Percentiles rank a stretch among this genome's conserved stretches.
These are phyloP conservation scores for Sitophilus oryzae DNA, from an alignment of 1,140 invertebrate genomes.

Conservation along the genomic window DNA sequence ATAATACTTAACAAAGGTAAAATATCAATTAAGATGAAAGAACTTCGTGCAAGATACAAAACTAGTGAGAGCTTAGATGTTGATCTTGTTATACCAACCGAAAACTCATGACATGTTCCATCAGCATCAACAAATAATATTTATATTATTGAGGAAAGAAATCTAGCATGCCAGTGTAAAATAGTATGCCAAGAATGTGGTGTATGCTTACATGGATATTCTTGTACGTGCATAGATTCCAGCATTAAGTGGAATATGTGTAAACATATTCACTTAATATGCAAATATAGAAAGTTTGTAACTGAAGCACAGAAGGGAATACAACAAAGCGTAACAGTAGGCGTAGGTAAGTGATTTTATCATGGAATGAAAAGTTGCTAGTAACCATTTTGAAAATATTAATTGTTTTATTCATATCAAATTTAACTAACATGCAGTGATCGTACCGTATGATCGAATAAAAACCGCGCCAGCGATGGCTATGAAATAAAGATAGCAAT, in stretches of 20 bases:
- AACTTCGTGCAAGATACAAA: constrained; percentile 10
- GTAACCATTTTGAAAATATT: no score
- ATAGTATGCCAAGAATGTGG: constrained; percentile 18
- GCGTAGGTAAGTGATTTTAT: no score
- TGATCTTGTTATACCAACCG: constrained; percentile 1
- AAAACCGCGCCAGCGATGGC: no score
- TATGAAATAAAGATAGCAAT: no score
- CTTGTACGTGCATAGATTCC: constrained; percentile 21
- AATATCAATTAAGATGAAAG: constrained; percentile 12
- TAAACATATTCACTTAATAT: constrained; percentile 28
- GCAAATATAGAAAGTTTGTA: no score
- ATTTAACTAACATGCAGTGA: no score
- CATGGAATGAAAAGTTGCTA: no score
- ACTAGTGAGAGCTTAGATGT: not conserved
- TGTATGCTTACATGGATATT: constrained; percentile 23
- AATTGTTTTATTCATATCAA: no score
- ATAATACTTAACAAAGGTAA: constrained; percentile 16
- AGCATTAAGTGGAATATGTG: constrained; percentile 24
- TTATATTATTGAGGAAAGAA: constrained; percentile 16
- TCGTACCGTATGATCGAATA: no score
- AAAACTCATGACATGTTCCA: constrained; percentile 5
- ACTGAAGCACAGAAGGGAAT: no score
- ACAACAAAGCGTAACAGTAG: no score
- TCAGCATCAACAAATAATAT: constrained; percentile 10
- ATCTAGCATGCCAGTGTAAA: constrained; percentile 12